phyloP scores from a whole-genome alignment of 2,888 invertebrate genomes.

The Chrysolina americana region DNA sequence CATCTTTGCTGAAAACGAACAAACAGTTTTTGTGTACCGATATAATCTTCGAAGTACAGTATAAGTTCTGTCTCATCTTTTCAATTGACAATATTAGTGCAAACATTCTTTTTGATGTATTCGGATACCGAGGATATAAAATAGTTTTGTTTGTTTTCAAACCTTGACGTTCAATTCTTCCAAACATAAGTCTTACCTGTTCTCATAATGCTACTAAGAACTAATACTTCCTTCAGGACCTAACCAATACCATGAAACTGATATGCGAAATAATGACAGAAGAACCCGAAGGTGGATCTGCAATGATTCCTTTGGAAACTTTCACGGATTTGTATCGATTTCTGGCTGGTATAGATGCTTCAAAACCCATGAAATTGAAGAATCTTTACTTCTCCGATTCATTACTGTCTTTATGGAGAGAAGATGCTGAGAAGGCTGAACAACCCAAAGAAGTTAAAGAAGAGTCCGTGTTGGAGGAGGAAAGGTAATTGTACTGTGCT shows the following conservation, averaged over 20 bases:
- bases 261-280: conserved; percentile 87
- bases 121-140: too few relatives aligned
- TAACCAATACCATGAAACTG: conserved; percentile 84
- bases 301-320: conserved; percentile 78
- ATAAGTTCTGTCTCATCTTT: too few relatives aligned
- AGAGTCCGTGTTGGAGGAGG: conserved; percentile 47
- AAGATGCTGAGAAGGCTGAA: conserved; percentile 51
- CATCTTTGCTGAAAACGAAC: too few relatives aligned
- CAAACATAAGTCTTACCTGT: too few relatives aligned
- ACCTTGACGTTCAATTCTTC: too few relatives aligned
- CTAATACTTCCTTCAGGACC: conserved; percentile 71
- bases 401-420: conserved; percentile 59
- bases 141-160: too few relatives aligned
- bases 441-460: conserved; percentile 52
- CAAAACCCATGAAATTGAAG: conserved; percentile 62
- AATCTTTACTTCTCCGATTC: conserved; percentile 65
- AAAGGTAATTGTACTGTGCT: conserved; percentile 33
- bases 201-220: not conserved
- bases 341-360: conserved; percentile 74
- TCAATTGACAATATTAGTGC: too few relatives aligned
- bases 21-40: too few relatives aligned
- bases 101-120: too few relatives aligned
- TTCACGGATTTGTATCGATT: conserved; percentile 76
- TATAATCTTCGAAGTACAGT: too few relatives aligned
- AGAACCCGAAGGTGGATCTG: conserved; percentile 87